phyloP scores from a whole-genome alignment of 2,888 invertebrate genomes.

The Hofmannophila pseudospretella region DNA sequence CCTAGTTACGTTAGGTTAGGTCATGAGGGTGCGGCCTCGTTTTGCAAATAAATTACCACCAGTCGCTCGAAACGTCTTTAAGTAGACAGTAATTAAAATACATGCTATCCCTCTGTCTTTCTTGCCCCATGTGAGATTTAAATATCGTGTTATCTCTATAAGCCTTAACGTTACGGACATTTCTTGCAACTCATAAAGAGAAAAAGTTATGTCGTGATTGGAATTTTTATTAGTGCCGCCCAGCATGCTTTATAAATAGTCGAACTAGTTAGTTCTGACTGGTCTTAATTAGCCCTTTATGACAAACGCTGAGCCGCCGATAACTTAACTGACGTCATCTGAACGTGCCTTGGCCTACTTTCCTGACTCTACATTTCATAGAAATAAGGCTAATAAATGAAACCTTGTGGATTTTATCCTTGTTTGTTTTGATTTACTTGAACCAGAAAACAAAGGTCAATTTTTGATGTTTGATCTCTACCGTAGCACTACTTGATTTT shows the following conservation, averaged over 20 bases:
- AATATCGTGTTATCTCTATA: too few relatives aligned
- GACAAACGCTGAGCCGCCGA: constrained; percentile 31
- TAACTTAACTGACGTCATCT: constrained; percentile 43
- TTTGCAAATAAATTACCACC: background rate
- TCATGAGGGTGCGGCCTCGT: background rate
- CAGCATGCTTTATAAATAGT: too few relatives aligned
- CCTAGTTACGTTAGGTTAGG: constrained; percentile 27
- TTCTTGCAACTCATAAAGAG: too few relatives aligned
- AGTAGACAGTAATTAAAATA: too few relatives aligned
- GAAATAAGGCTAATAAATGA: constrained; percentile 33
- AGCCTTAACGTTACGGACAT: too few relatives aligned
- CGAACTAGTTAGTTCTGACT: constrained; percentile 53
- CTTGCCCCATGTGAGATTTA: too few relatives aligned
- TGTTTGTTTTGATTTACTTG: constrained; percentile 7
- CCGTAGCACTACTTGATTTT: too few relatives aligned
- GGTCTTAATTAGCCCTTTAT: constrained; percentile 49
- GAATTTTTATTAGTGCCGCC: too few relatives aligned
- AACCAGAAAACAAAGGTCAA: background rate
- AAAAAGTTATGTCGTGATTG: too few relatives aligned
- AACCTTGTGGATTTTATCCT: constrained; percentile 16
- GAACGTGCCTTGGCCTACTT: constrained; percentile 56
- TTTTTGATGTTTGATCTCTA: too few relatives aligned
- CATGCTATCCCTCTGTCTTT: too few relatives aligned
- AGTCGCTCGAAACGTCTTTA: too few relatives aligned
- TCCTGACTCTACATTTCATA: constrained; percentile 27